Base-by-base conservation (phyloP, 2,888 invertebrate species). In the Hemicrepidius hirtus region DNA sequence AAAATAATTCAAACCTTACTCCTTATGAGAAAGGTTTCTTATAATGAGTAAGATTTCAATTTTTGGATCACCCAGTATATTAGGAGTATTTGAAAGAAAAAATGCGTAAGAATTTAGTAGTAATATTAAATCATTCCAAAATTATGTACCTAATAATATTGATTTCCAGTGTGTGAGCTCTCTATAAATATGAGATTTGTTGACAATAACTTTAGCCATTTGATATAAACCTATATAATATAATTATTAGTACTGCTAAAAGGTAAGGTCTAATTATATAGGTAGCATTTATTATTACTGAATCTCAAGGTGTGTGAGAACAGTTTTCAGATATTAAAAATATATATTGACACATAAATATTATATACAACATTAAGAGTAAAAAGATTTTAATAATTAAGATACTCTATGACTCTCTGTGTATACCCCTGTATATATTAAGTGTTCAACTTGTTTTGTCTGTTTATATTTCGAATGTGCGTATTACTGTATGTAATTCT, bases 161-260 rank as follows among this genome's bases (percentile, higher is more conserved):
- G 80, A 76, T 85, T 85, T 85, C 85, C 85, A 84, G 83, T 84
- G 83, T 85, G 85, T 81, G 84, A 84, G 80, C 82, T 84, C 82
- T 84, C 77, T 77, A 77, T 74, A 80, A 81, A 80, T 82, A 81
- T 85, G 86, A 85, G 85, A 82, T 86, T 85, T 84, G 85, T 86
- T 85, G 86, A 86, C 86, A 86, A 86, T 86, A 86, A 86, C 79
- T 83, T n/a, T 86, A 86, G 86, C 84, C 85, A 84, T 86, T 86
- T 86, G 85, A 86, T 86, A 86, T 85, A 84, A 84, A 79, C 65
- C 53, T 74, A 74, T 81, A 78, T n/a, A n/a, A n/a, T 80, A 84
- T 83, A 82, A 73, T 84, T 83, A 80, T 82, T 83, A 84, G 82
- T 83, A 73, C 82, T 82, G 82, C 84, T 84, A 83, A 44, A 20